Base-by-base conservation (phyloP, 92 coral and sea anemone genomes). In the Virgularia gustaviana region DNA sequence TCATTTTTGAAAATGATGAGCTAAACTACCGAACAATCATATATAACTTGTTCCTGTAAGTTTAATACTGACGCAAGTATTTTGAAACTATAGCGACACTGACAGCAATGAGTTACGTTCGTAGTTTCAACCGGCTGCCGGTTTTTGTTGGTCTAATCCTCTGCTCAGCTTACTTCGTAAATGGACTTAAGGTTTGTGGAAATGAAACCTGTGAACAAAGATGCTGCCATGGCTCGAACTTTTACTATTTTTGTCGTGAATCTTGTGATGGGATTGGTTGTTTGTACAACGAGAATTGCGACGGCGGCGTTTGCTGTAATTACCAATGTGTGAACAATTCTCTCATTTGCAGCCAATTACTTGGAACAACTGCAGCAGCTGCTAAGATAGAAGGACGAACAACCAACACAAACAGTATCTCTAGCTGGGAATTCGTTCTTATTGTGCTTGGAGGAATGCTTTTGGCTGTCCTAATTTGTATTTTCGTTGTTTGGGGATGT, bases 191-290 rank as follows among this genome's bases (percentile, higher is more conserved):
- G n/a, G n/a, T n/a, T n/a, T 65, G 72, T 18, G 55, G 56, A 6
- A 13, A 45, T 3, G 41, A 23, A 18, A 65, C 41, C 56, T 65
- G 72, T 29, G 13, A 53, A 8, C 9, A 36, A 49, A 65, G 44
- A 15, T 65, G 72, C 29, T 65, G 72, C 28, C 55, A 20, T 65
- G 72, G 72, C 10, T 65, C 72, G 2, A 65, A 65, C n/a, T 27
- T 23, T 42, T 65, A 65, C 56, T 37, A 53, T 10, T 33, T 65
- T 19, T 65, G 72, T 65, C 72, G 72, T 7, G 16, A 35, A 10
- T 41, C 54, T 65, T 65, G 72, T 41, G 72, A 65, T 0, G 72
- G 72, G 18, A 2, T 65, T 11, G n/a, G 41, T 39, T 65, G 72
- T 42, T 10, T 11, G 56, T 41, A 23, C 56, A 28, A 41, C 47